Percentiles rank a stretch among this genome's conserved stretches.
Evolutionary conservation across 2,113 vertebrate genomes (phyloP).

Genomic region (Hippocampus mohnikei): DNA sequence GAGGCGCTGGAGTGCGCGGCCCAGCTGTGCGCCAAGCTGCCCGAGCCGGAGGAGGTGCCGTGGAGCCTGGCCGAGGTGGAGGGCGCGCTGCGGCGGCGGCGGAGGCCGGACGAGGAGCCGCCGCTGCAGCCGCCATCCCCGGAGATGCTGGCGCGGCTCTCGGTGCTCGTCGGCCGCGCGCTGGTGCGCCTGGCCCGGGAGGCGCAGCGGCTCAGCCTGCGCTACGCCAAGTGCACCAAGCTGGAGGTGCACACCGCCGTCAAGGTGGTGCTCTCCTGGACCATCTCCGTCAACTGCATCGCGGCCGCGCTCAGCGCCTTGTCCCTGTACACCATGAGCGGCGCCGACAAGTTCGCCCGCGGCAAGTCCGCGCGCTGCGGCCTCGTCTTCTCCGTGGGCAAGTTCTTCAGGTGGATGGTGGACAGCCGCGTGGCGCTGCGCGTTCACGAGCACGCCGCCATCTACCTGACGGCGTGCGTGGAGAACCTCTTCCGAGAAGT

Average conservation of each 20-base stretch:
- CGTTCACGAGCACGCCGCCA: constrained; percentile 78
- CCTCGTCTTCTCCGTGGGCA: constrained; percentile 74
- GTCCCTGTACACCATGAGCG: constrained; percentile 78
- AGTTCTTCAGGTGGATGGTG: constrained; percentile 80
- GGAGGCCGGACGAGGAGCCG: constrained; percentile 52
- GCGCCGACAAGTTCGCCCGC: constrained; percentile 70
- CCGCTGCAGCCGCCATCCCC: constrained; percentile 52
- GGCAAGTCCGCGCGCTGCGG: constrained; percentile 74
- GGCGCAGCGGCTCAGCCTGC: constrained; percentile 76
- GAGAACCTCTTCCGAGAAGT: constrained; percentile 75
- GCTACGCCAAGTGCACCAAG: constrained; percentile 76
- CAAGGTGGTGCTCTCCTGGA: constrained; percentile 77
- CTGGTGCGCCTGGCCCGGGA: constrained; percentile 74
- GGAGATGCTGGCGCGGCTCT: constrained; percentile 84
- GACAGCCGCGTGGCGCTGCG: constrained; percentile 74
- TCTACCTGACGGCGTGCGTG: constrained; percentile 76
- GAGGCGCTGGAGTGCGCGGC: constrained; percentile 90
- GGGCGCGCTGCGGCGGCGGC: constrained; percentile 66
- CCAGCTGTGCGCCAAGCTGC: constrained; percentile 76
- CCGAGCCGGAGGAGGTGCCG: constrained; percentile 76
- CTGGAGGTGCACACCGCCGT: constrained; percentile 75
- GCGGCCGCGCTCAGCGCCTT: constrained; percentile 72
- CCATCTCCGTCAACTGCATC: constrained; percentile 75
- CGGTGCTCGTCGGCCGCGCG: constrained; percentile 79
- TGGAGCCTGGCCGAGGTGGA: constrained; percentile 76